Evolutionary conservation across 2,888 invertebrate genomes (phyloP).

Genomic region (Caenorhabditis imperialis): DNA sequence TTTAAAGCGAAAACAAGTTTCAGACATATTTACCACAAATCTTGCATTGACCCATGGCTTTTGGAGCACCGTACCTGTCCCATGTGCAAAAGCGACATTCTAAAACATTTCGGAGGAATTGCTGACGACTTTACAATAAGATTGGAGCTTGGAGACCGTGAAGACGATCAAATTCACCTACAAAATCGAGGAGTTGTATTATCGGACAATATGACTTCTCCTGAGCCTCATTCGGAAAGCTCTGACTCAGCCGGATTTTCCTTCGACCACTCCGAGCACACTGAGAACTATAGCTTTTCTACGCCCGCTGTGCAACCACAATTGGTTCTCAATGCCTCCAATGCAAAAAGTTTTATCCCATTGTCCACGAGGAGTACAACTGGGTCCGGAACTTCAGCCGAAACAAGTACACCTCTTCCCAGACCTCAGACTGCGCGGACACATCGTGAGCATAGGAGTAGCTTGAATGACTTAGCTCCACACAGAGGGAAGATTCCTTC

Average conservation of each 20-base stretch:
- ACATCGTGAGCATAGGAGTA: conserved; percentile 11
- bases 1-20: conserved; percentile 68
- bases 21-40: conserved; percentile 95
- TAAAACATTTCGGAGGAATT: conserved; percentile 82
- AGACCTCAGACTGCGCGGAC: conserved; percentile 4
- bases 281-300: conserved; percentile 28
- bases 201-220: conserved; percentile 20
- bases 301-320: conserved; percentile 26
- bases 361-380: conserved; percentile 16
- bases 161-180: conserved; percentile 20
- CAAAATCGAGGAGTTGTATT: neutral
- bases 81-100: conserved; percentile 96
- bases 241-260: conserved; percentile 49
- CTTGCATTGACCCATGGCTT: conserved; percentile 95
- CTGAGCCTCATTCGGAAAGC: conserved; percentile 38
- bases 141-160: conserved; percentile 27
- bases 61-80: conserved; percentile 94
- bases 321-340: conserved; percentile 45
- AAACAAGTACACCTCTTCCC: neutral
- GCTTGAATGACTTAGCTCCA: conserved; percentile 18
- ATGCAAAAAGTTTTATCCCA: conserved; percentile 54
- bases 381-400: neutral
- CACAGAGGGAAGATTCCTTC: neutral
- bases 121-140: conserved; percentile 22
- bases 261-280: conserved; percentile 49